Conservation (phyloP, 2,113 vertebrate genomes). For the Saguinus imperator region DNA sequence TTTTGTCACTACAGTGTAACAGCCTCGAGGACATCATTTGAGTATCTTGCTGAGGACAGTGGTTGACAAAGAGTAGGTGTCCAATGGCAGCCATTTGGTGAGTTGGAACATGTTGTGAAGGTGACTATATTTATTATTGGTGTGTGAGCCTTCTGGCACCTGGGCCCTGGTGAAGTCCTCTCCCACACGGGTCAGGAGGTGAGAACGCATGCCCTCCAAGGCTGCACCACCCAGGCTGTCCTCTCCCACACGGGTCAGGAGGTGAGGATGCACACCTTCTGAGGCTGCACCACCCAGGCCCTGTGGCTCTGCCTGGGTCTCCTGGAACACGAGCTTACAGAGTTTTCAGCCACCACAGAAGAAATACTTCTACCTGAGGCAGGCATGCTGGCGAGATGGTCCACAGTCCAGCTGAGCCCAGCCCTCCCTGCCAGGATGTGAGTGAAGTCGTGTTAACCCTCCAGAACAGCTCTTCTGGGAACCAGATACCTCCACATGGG, state of each 20-base stretch:
- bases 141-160: neutral
- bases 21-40: neutral
- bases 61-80: too few species aligned
- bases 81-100: fast-evolving
- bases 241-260: neutral
- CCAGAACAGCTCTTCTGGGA: neutral
- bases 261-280: fast-evolving
- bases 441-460: neutral
- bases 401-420: neutral
- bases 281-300: neutral
- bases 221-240: too few species aligned
- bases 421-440: neutral
- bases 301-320: neutral
- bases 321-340: neutral
- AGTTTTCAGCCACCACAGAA: neutral
- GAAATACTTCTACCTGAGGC: neutral
- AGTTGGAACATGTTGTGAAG: fast-evolving
- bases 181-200: neutral
- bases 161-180: neutral
- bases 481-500: neutral
- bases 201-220: too few species aligned
- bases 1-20: fast-evolving
- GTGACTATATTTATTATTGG: neutral
- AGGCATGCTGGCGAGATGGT: neutral
- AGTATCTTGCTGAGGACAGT: neutral